Percentiles rank a stretch among this genome's conserved stretches.
phyloP scores from a whole-genome alignment of 2,888 invertebrate species.

The Geotrupes spiniger region DNA sequence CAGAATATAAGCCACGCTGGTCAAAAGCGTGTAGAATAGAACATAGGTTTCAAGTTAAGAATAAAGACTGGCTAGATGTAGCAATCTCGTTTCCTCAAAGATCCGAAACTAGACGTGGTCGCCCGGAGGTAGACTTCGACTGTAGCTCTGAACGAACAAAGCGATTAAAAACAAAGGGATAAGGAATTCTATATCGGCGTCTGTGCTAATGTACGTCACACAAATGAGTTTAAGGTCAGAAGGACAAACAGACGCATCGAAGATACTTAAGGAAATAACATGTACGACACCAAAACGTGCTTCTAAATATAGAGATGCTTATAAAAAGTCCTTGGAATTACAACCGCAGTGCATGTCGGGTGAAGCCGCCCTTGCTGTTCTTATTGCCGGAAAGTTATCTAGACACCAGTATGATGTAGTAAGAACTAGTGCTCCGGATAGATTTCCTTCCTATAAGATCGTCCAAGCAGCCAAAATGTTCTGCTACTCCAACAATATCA shows the following conservation, averaged over 20 bases:
- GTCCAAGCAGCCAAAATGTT: no score
- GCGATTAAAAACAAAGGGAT: constrained; percentile 23
- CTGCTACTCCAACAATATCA: no score
- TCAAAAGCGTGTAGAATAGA: no score
- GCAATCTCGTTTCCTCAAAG: no score
- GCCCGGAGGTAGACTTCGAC: constrained; percentile 21
- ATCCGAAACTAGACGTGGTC: no score
- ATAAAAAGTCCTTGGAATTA: constrained; percentile 14
- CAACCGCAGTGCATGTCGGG: constrained; percentile 26
- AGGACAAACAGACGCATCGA: constrained; percentile 24
- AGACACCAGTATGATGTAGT: constrained; percentile 33
- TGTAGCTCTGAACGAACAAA: constrained; percentile 21
- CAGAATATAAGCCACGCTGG: no score
- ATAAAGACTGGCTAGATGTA: no score
- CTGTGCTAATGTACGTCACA: constrained; percentile 23
- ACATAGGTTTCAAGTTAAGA: no score
- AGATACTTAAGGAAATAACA: constrained; percentile 26
- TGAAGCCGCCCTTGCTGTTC: constrained; percentile 31
- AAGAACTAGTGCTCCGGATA: constrained; percentile 31
- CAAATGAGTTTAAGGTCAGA: constrained; percentile 26
- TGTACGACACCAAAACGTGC: constrained; percentile 20
- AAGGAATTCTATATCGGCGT: constrained; percentile 20
- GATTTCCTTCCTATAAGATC: constrained; percentile 31
- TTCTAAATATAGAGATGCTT: constrained; percentile 20
- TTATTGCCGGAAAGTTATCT: constrained; percentile 32